Base-by-base conservation (phyloP, 2,888 invertebrate genomes). In the Brenthis daphne region DNA sequence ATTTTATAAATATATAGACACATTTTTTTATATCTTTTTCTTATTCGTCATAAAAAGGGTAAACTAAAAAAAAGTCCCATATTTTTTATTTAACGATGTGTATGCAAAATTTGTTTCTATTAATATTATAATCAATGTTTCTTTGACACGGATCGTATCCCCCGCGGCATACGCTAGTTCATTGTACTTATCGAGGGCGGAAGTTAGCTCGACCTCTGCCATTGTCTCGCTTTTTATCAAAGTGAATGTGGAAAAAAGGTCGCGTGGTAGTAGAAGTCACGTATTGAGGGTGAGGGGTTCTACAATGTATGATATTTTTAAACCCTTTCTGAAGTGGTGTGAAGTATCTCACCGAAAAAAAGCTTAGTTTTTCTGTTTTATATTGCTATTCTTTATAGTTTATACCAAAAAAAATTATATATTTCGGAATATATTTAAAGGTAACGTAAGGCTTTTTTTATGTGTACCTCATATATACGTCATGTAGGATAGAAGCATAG, bases 171-270 rank as follows among this genome's bases (percentile, higher is more conserved):
- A 67, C 61, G 67, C 55, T 43, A 67, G 67, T 67, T 63, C 63
- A 67, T 67, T 67, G 63, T 63, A 56, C 67, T 56, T 67, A 67
- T 67, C 67, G 67, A 67, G 67, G 67, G 43, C 67, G 67, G 67
- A 67, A 67, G 67, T 51, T 56, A 67, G 61, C 67, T 61, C 67
- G 67, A 67, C 61, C 67, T 67, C 50, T 63, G 56, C 16, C 55
- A 67, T 67, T 67, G 67, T 67, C 67, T 67, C 63, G 55, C 37
- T 67, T 67, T 63, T 67, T 67, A 67, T 67, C 67, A 63, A 67
- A 67, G 56, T 29, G 61, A 56, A 20, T 50, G 54, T 50, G 48
- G 24, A 64, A 67, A 60, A 48, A 50, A 24, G 55, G 50, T 57
- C 57, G 20, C 56, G 47, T 64, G 51, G 50, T 65, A 33, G 51